Base-by-base conservation (phyloP, 2,797 vertebrate species). In the Phyllotis vaccarum region DNA sequence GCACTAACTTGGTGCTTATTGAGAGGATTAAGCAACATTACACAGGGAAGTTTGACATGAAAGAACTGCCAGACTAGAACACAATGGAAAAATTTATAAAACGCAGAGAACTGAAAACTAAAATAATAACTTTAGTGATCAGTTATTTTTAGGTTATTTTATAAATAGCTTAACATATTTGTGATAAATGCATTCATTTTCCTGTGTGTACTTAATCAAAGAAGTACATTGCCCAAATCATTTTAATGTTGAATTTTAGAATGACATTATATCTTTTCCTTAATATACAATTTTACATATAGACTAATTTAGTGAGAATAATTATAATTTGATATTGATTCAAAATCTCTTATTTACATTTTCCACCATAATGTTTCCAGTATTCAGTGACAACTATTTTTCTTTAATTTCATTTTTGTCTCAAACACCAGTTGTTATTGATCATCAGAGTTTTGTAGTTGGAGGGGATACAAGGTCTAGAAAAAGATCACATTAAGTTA, bases 181-280 rank as follows among this genome's bases (percentile, higher is more conserved):
- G 52, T 68, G 19, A 14, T 70, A 87, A 95, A 78, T 52, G 19
- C 14, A 29, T 81, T 85, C 62, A 70, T 64, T 74, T 95, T 89
- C 49, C 56, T 81, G n/a, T 6, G 19, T 93, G 19, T 14, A 80
- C 6, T 46, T 86, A 91, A 83, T 49, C 52, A 86, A 88, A 19
- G 27, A 86, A 64, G 0, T 37, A 2, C 21, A 46, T 87, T 92
- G 46, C 12, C 89, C 31, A n/a, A 66, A 37, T 75, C 58, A 14
- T 80, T 75, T 60, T 74, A 58, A 82, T 82, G 14, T 79, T 92
- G n/a, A 43, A 72, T 89, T 95, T 87, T 94, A 94, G 21, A 8
- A 31, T 78, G 17, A 31, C 10, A 60, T 37, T 64, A 49, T 49
- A 8, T 40, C 22, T 81, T 85, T 93, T 76, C 14, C 22, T 86